A percentile compares a stretch with the other conserved stretches of the same genome.
phyloP scores from a whole-genome alignment of 2,888 invertebrate genomes.

The Laothoe populi region DNA sequence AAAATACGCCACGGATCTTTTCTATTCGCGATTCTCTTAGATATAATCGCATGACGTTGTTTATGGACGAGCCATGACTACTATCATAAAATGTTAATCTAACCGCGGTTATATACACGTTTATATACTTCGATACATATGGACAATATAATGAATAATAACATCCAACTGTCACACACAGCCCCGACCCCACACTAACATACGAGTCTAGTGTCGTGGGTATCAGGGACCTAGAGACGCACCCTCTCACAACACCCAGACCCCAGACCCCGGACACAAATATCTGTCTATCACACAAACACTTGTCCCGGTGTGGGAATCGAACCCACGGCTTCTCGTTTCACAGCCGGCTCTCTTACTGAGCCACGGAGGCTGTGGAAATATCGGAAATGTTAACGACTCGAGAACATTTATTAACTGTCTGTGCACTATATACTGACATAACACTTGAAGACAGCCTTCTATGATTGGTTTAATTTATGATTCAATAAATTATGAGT shows the following conservation, averaged over 20 bases:
- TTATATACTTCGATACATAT: conserved; percentile 16
- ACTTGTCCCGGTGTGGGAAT: too few species aligned
- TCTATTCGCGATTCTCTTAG: not conserved
- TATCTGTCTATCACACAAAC: too few species aligned
- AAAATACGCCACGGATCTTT: not conserved
- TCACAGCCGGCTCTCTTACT: too few species aligned
- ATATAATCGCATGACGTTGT: not conserved
- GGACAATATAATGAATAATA: too few species aligned
- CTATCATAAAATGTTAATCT: conserved; percentile 14
- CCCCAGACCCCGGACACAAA: too few species aligned
- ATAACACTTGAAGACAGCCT: not conserved
- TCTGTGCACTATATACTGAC: conserved; percentile 1
- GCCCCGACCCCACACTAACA: too few species aligned
- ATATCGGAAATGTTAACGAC: conserved; percentile 10
- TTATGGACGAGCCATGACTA: conserved; percentile 12
- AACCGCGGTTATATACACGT: conserved; percentile 12
- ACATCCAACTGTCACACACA: too few species aligned
- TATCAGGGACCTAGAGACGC: too few species aligned
- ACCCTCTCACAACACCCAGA: too few species aligned
- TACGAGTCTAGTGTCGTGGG: too few species aligned
- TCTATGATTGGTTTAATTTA: not conserved
- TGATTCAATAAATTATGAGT: not conserved
- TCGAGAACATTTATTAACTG: not conserved
- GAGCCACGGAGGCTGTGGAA: too few species aligned
- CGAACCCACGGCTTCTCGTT: too few species aligned